Base-by-base conservation (phyloP, 2,113 vertebrate genomes). In the Crotalus viridis region DNA sequence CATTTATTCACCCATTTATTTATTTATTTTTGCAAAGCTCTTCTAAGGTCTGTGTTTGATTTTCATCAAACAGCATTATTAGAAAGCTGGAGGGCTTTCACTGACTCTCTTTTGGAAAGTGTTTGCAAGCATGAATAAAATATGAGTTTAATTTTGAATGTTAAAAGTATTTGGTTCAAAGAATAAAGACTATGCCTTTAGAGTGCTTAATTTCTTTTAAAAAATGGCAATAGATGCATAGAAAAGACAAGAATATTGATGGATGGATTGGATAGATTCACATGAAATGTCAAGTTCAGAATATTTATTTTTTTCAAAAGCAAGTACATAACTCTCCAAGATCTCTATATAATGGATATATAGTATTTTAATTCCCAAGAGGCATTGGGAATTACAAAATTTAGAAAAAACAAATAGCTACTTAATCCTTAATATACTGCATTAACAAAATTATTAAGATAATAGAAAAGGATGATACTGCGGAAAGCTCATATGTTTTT, bases 81-180 rank as follows among this genome's bases (percentile, higher is more conserved):
- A 93, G 89, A 56, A 90, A 64, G 33, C 89, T 90, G 43, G 46
- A 93, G 51, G n/a, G 17, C 56, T 90, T 54, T 51, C 24, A 86
- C 48, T 90, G 48, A 87, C 57, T 52, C 64, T 64, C 24, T 39
- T 90, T 86, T 54, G n/a, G 57, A 90, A 87, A n/a, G 54, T 86
- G 55, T 90, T 90, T 93, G 51, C 81, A 90, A 46, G 55, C 57
- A 93, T 93, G 57, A 93, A 93, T 93, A 93, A 93, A 93, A 93
- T 90, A 93, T 93, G 92, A 90, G 64, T 64, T 90, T 69, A 93
- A 90, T 93, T 90, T 90, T 90, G 48, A 55, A 90, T 87, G 56
- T 69, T 86, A 90, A 59, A 90, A 93, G 57, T 90, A 87, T 90
- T 93, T 93, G 54, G 22, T 57, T 93, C 52, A 26, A 87, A 90